Conservation (phyloP, 2,888 invertebrate species). For the Epicampocera succincta region DNA sequence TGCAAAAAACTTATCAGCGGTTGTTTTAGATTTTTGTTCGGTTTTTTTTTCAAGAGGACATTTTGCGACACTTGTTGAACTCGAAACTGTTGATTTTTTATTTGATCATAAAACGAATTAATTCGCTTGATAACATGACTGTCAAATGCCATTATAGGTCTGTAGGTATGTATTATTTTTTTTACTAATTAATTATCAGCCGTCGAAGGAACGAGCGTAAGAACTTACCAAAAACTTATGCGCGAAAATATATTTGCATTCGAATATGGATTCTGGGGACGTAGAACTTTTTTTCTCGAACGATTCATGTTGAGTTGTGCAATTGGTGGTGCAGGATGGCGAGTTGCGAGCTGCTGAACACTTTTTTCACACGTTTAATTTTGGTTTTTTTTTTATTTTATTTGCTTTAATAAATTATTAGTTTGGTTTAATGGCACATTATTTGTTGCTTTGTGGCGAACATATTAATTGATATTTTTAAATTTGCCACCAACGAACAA, state of each 20-base stretch:
- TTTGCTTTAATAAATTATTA: background rate
- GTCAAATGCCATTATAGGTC: conserved; percentile 10
- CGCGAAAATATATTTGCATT: conserved; percentile 85
- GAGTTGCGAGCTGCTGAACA: conserved; percentile 21
- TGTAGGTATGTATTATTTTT: background rate
- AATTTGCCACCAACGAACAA: conserved; percentile 10
- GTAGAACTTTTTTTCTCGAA: conserved; percentile 82
- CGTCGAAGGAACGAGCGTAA: background rate
- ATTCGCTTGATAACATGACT: conserved; percentile 6
- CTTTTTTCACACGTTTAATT: conserved; percentile 1
- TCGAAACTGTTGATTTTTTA: background rate
- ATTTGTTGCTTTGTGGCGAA: conserved; percentile 27
- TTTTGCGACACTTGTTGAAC: background rate
- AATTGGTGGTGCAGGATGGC: background rate
- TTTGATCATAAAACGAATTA: conserved; percentile 7
- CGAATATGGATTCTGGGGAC: conserved; percentile 84
- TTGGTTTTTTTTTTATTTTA: background rate
- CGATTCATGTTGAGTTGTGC: conserved; percentile 76
- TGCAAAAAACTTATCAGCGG: conserved; percentile 21
- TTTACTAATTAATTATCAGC: background rate
- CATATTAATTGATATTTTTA: conserved; percentile 45
- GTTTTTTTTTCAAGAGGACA: background rate
- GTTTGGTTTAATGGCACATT: conserved; percentile 35
- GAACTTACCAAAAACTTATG: conserved; percentile 86
- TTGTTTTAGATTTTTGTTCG: background rate